A percentile compares a stretch with the other conserved stretches of the same genome.
These are phyloP conservation scores for Chamaea fasciata DNA, from an alignment of 2,113 vertebrate genomes.

Conservation along the genomic window DNA sequence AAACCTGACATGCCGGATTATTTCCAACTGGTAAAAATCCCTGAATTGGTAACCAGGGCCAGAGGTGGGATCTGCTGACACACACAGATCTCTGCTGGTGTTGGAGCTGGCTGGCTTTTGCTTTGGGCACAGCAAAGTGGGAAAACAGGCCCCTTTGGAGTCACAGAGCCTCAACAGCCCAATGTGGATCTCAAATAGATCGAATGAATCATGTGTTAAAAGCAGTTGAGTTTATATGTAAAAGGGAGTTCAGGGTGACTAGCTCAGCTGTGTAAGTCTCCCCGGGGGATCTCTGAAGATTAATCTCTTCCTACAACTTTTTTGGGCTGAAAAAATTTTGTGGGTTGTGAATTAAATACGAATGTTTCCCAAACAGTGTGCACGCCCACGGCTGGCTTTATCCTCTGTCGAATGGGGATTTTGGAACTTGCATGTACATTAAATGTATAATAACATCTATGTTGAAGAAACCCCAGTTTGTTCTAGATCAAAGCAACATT, in stretches of 20 bases:
- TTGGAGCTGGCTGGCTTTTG: neutral
- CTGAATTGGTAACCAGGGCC: neutral
- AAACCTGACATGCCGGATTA: neutral
- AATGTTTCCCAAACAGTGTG: neutral
- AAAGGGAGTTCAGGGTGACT: neutral
- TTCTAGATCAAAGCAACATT: neutral
- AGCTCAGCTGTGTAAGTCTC: neutral
- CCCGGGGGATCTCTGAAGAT: neutral
- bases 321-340: neutral
- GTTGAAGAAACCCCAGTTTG: neutral
- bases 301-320: slow-evolving; percentile 5
- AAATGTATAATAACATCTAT: neutral
- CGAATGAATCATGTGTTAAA: neutral
- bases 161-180: neutral
- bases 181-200: neutral
- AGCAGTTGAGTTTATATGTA: neutral
- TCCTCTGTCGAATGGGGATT: accelerated
- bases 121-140: neutral
- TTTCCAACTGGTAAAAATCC: neutral
- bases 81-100: neutral
- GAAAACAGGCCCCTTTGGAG: neutral
- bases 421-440: neutral
- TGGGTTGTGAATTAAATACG: neutral
- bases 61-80: neutral
- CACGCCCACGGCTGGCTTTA: neutral